These are phyloP conservation scores for Metridium senile DNA, from an alignment of 92 coral and sea anemone genomes.

Conservation along the genomic window DNA sequence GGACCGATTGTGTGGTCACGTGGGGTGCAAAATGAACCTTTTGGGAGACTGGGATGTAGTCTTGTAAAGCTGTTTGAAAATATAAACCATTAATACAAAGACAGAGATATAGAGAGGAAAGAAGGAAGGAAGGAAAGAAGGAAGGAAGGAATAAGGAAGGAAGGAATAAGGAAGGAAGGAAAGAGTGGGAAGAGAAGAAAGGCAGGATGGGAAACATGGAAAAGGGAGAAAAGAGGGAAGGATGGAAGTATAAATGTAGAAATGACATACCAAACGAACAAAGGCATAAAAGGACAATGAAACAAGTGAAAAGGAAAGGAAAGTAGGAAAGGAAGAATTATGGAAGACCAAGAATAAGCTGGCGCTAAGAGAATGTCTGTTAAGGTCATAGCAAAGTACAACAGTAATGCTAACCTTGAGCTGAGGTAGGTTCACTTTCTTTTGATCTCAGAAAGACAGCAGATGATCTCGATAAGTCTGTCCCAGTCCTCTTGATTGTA, in stretches of 20 bases:
- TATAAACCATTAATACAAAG: not conserved
- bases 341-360: not conserved
- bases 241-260: too few relatives aligned
- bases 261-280: too few relatives aligned
- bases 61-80: conserved; percentile 70
- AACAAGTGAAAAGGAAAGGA: not conserved
- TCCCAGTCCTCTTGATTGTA: conserved; percentile 82
- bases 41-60: conserved; percentile 84
- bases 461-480: conserved; percentile 82
- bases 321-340: not conserved
- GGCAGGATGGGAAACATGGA: not conserved
- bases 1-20: conserved; percentile 58
- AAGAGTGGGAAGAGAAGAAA: not conserved
- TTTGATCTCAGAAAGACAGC: conserved; percentile 88
- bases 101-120: not conserved
- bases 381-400: not conserved
- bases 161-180: not conserved
- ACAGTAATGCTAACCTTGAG: conserved; percentile 61
- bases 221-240: not conserved
- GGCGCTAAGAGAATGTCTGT: not conserved
- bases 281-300: not conserved
- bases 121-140: not conserved
- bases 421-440: conserved; percentile 81
- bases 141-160: not conserved
- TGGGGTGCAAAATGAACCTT: conserved; percentile 80